These are phyloP conservation scores for Fistularia commersonii DNA, from an alignment of 2,797 vertebrate species.

Conservation along the genomic window DNA sequence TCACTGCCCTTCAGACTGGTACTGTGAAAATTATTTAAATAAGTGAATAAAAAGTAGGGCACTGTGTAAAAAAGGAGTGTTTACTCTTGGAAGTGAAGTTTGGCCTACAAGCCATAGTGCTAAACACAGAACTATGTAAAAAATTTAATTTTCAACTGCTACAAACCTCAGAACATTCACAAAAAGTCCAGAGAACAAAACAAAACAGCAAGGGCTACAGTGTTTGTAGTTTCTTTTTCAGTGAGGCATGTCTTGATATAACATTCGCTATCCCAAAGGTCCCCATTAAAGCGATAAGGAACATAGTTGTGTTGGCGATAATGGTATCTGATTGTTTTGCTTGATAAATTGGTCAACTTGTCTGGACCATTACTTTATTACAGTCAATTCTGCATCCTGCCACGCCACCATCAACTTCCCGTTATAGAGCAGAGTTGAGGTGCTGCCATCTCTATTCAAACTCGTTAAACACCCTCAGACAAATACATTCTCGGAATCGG, in stretches of 20 bases:
- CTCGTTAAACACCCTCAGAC: slow-evolving; percentile 4
- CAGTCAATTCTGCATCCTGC: slow-evolving; percentile 37
- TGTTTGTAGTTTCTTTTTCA: slow-evolving; percentile 43
- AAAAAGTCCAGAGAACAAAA: slow-evolving; percentile 16
- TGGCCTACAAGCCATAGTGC: slow-evolving; percentile 32
- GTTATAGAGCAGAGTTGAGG: slow-evolving; percentile 1
- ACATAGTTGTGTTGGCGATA: slow-evolving; percentile 16
- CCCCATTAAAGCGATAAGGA: slow-evolving; percentile 41
- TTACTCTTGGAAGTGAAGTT: slow-evolving; percentile 17
- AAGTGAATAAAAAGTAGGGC: slow-evolving; percentile 27
- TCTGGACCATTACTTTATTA: slow-evolving; percentile 28
- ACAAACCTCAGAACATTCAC: slow-evolving; percentile 30
- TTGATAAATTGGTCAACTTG: slow-evolving; percentile 20
- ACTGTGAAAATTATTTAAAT: neutral
- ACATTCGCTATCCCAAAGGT: slow-evolving; percentile 32
- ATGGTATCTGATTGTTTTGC: slow-evolving; percentile 14
- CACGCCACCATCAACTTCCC: slow-evolving; percentile 24
- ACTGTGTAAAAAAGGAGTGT: slow-evolving; percentile 24
- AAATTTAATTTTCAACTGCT: slow-evolving; percentile 40
- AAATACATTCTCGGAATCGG: slow-evolving; percentile 2
- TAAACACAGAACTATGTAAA: slow-evolving; percentile 22
- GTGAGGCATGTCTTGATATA: slow-evolving; percentile 37
- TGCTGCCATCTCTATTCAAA: neutral
- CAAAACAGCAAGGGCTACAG: slow-evolving; percentile 42
- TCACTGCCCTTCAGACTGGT: neutral